Base-by-base conservation (phyloP, 1,140 invertebrate genomes). In the Radopholus similis region DNA sequence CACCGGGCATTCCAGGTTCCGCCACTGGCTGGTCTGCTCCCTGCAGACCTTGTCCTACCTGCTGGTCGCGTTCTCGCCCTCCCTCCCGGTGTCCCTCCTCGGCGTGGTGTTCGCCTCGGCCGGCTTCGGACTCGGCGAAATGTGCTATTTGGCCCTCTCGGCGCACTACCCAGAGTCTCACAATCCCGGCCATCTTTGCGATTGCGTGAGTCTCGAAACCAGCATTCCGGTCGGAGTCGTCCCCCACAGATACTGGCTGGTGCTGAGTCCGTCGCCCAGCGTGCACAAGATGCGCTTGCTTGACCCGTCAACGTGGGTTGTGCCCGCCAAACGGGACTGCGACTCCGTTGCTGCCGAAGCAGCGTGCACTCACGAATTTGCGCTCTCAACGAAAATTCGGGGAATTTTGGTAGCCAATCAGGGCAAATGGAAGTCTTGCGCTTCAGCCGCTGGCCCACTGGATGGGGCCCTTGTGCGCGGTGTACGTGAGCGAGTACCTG, bases 401-500 rank as follows among this genome's bases (percentile, higher is more conserved):
- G n/a, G n/a, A n/a, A n/a, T n/a, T n/a, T n/a, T n/a, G n/a, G n/a
- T n/a, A 23, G 38, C 38, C 30, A 34, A 58, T 1, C 13, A 2
- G 26, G 62, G 38, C 32, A 37, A 49, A 66, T 42, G 18, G 23
- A 37, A 28, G 32, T 4, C 11, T 9, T 23, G 18, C 44, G 15
- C n/a, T 60, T 15, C 9, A 60, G 23, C 77, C 85, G 0, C 78
- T 92, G 13, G 66, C 90, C 2, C 88, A 87, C 68, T 92, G 89
- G 73, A 91, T 92, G 88, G 79, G 91, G 66, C 91, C 91, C 0
- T 82, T 93, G 2, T 86, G 86, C 0, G 74, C 90, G 21, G 90
- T 93, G 1, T 93, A 93, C 77, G 86, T 91, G 68, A 90, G 90
- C 69, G 91, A 93, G 77, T 93, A 93, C 83, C 90, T 91, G 71